Conservation (phyloP, 2,113 vertebrate species). For the Epinephelus lanceolatus region DNA sequence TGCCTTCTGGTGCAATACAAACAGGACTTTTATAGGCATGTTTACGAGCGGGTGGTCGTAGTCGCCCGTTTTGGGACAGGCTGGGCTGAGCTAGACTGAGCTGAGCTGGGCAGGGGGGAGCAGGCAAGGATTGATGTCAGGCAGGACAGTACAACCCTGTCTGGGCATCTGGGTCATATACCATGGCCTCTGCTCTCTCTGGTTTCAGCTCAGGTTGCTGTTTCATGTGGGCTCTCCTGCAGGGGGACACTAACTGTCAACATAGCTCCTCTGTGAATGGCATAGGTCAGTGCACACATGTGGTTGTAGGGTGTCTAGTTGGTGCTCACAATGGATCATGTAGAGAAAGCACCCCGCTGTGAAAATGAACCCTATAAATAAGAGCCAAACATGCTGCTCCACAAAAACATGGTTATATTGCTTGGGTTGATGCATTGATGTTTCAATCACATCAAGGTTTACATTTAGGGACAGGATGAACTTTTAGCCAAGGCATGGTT, state of each 20-base stretch:
- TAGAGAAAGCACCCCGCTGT: slow-evolving; percentile 57
- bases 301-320: slow-evolving; percentile 45
- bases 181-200: slow-evolving; percentile 75
- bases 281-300: slow-evolving; percentile 75
- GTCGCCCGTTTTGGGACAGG: slow-evolving; percentile 65
- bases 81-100: slow-evolving; percentile 40
- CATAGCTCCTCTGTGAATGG: slow-evolving; percentile 72
- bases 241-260: slow-evolving; percentile 78
- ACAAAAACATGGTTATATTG: slow-evolving; percentile 8
- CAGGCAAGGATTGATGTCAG: slow-evolving; percentile 70
- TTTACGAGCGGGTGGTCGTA: slow-evolving; percentile 71
- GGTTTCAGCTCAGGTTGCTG: slow-evolving; percentile 78
- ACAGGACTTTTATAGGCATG: slow-evolving; percentile 84
- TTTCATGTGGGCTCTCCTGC: slow-evolving; percentile 75
- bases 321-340: slow-evolving; percentile 61
- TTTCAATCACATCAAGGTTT: slow-evolving; percentile 40
- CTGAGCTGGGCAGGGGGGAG: slow-evolving; percentile 14
- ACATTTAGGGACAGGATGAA: slow-evolving; percentile 33
- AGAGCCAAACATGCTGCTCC: slow-evolving; percentile 46
- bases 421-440: slow-evolving; percentile 31
- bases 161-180: slow-evolving; percentile 79
- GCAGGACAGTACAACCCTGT: slow-evolving; percentile 68
- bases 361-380: slow-evolving; percentile 67
- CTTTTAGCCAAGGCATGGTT: slow-evolving; percentile 28
- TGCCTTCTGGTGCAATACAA: slow-evolving; percentile 71